A percentile compares a stretch with the other conserved stretches of the same genome.
Evolutionary conservation across 2,113 vertebrate genomes (phyloP).

Genomic region (Tragulus kanchil): DNA sequence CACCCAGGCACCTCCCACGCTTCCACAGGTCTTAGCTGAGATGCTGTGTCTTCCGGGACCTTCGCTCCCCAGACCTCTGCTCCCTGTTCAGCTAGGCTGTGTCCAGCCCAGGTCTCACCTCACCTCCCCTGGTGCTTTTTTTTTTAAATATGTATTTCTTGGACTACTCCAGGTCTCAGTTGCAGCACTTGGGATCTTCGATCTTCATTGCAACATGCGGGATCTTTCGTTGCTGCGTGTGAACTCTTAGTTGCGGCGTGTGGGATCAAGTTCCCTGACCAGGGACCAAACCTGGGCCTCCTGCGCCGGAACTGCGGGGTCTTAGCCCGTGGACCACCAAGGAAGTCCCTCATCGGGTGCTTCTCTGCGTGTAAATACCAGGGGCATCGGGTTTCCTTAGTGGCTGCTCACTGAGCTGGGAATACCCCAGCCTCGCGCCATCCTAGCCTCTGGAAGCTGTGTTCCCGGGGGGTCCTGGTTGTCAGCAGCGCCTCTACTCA

Average conservation of each 20-base stretch:
- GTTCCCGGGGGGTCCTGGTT: background rate
- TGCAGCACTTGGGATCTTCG: too few relatives aligned
- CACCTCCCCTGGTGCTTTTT: too few relatives aligned
- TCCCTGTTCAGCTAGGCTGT: background rate
- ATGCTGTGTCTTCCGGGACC: background rate
- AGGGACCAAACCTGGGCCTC: too few relatives aligned
- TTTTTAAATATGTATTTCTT: too few relatives aligned
- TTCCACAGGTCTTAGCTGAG: background rate
- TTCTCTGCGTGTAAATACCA: background rate
- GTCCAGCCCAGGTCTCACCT: too few relatives aligned
- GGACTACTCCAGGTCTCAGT: too few relatives aligned
- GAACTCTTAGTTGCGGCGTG: too few relatives aligned
- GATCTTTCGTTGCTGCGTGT: too few relatives aligned
- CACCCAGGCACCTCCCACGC: background rate
- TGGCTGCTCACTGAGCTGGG: background rate
- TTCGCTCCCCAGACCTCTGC: background rate
- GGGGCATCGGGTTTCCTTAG: background rate
- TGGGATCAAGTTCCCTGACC: too few relatives aligned
- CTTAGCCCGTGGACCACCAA: too few relatives aligned
- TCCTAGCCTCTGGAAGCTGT: background rate
- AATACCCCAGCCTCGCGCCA: background rate
- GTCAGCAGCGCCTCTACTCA: background rate
- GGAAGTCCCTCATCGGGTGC: background rate
- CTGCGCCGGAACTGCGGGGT: too few relatives aligned
- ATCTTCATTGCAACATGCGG: too few relatives aligned